Base-by-base conservation (phyloP, 2,888 invertebrate species). In the Junonia oenone region DNA sequence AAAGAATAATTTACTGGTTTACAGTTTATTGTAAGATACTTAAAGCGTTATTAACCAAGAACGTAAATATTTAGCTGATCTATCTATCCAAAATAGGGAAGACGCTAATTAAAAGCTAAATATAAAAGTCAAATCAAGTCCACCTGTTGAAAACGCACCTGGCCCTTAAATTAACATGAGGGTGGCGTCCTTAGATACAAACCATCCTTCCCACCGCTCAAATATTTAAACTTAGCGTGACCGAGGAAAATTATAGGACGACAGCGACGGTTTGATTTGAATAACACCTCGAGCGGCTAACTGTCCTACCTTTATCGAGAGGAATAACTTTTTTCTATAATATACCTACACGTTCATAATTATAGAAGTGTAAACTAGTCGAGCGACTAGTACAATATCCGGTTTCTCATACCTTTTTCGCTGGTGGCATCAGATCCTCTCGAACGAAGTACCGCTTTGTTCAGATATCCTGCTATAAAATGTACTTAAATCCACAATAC, bases 401-500 rank as follows among this genome's bases (percentile, higher is more conserved):
- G 87, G 87, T 88, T 88, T 81, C 67, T 66, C 78, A 75, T 88
- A 89, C 89, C 89, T 89, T 87, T 78, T 79, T 79, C 76, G 75
- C 75, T 81, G 78, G 76, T 71, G 66, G 74, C 81, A 81, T 81
- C 77, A 75, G 84, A 81, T 80, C 80, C 80, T 81, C 81, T 74
- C 5, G 40, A 27, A 35, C 51, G 33, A 31, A 56, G 57, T 58
- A 58, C 56, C 57, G 59, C 55, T 55, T 59, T 52, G 54, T 59
- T 54, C 45, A 58, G 57, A 55, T 63, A 65, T 65, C 64, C 64
- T 61, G 59, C 61, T 62, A 64, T 67, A 65, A 75, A 56, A 58
- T 55, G 68, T 68, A 68, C 71, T 66, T 67, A 72, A 73, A 75
- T 73, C 65, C 81, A 85, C 82, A 66, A 68, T 66, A 72, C 83